These are phyloP conservation scores for Scyliorhinus canicula DNA, from an alignment of 2,797 vertebrate species.

Conservation along the genomic window DNA sequence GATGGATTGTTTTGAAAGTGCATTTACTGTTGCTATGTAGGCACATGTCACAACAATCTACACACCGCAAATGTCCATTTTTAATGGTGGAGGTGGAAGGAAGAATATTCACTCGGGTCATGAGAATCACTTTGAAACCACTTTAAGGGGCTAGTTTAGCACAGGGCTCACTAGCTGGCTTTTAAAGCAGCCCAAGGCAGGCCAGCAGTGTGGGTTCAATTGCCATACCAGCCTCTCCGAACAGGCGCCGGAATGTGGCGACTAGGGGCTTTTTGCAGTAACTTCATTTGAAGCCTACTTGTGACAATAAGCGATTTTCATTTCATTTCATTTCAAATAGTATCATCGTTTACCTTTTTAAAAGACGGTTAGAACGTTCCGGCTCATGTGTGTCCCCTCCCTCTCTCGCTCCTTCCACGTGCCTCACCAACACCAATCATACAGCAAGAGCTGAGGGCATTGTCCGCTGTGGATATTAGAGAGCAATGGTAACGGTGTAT, in stretches of 20 bases:
- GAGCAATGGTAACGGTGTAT: not conserved
- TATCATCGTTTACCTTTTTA: not conserved
- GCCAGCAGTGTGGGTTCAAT: too few species aligned
- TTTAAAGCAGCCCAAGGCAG: too few species aligned
- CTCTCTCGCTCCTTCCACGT: not conserved
- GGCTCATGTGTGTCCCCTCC: not conserved
- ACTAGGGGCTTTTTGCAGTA: too few species aligned
- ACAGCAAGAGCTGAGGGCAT: not conserved
- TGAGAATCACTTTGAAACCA: not conserved
- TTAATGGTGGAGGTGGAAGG: not conserved
- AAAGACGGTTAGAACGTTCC: not conserved
- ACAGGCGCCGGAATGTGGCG: too few species aligned
- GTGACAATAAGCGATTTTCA: too few species aligned
- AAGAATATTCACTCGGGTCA: too few species aligned
- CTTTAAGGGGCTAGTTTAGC: too few species aligned
- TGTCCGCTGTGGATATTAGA: not conserved
- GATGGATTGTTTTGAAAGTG: not conserved
- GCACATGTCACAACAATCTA: not conserved
- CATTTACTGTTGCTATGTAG: not conserved
- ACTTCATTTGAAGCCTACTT: too few species aligned
- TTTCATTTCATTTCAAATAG: too few species aligned
- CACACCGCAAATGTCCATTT: not conserved
- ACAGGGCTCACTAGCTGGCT: too few species aligned
- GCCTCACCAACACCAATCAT: not conserved
- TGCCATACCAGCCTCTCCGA: too few species aligned